Evolutionary conservation across 2,888 invertebrate genomes (phyloP).

Genomic region (Melinaea menophilus): DNA sequence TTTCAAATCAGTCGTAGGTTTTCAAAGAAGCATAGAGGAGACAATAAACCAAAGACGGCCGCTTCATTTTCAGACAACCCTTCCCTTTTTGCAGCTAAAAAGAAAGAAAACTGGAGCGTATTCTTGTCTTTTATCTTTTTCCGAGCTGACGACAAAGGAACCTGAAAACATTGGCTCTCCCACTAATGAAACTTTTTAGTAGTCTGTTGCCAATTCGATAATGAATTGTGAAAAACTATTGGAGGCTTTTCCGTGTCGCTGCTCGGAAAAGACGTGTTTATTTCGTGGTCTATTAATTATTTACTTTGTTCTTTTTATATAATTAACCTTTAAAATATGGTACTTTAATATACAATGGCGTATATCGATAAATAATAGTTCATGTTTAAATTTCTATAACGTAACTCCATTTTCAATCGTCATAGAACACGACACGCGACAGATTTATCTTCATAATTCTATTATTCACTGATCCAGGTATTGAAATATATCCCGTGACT

Average conservation of each 20-base stretch:
- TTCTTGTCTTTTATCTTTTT: conserved; percentile 54
- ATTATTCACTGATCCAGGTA: too few relatives aligned
- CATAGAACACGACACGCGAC: too few relatives aligned
- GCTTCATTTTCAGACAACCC: conserved; percentile 63
- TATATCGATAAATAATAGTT: too few relatives aligned
- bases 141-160: conserved; percentile 50
- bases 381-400: too few relatives aligned
- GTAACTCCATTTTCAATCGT: too few relatives aligned
- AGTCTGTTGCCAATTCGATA: conserved; percentile 47
- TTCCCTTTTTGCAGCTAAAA: conserved; percentile 44
- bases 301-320: too few relatives aligned
- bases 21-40: conserved; percentile 32
- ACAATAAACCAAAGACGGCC: conserved; percentile 39
- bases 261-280: not conserved
- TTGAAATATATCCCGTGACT: too few relatives aligned
- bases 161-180: conserved; percentile 50
- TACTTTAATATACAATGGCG: too few relatives aligned
- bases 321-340: too few relatives aligned
- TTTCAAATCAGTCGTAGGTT: conserved; percentile 1
- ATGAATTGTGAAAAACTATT: conserved; percentile 36
- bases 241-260: not conserved
- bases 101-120: conserved; percentile 56
- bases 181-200: conserved; percentile 62
- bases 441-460: too few relatives aligned
- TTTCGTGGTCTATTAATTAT: not conserved